A percentile compares a stretch with the other conserved stretches of the same genome.
Evolutionary conservation across 2,113 vertebrate genomes (phyloP).

Genomic region (Campylomormyrus tamandua): DNA sequence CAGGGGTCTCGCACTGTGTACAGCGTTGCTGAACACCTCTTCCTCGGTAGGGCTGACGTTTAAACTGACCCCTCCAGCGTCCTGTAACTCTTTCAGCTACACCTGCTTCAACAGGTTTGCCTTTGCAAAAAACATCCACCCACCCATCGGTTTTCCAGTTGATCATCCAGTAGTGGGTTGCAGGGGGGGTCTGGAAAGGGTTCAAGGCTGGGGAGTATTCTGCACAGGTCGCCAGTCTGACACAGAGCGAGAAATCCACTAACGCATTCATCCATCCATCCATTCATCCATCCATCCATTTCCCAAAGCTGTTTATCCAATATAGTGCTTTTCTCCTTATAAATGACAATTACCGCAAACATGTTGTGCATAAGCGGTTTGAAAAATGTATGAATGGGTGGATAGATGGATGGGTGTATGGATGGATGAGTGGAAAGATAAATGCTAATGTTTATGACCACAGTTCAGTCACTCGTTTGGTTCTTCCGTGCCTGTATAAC

Average conservation of each 20-base stretch:
- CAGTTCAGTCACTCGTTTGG: not conserved
- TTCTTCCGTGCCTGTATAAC: not conserved
- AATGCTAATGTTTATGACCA: not conserved
- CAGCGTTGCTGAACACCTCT: constrained; percentile 5
- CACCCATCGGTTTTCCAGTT: not conserved
- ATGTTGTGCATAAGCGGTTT: not conserved
- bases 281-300: not conserved
- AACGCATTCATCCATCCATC: not conserved
- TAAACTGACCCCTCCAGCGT: not conserved
- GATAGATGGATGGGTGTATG: not conserved
- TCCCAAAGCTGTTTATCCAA: not conserved
- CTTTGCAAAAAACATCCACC: not conserved
- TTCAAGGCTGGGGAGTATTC: not conserved
- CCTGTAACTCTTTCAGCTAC: not conserved
- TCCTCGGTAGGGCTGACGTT: not conserved
- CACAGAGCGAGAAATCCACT: not conserved
- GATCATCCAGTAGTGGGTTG: not conserved
- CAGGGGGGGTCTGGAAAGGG: not conserved
- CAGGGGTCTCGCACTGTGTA: not conserved
- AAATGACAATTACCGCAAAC: not conserved
- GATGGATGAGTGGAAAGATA: not conserved
- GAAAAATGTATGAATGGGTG: not conserved
- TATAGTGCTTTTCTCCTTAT: not conserved
- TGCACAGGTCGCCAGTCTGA: not conserved
- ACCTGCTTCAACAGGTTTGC: not conserved